Conservation (phyloP, 2,888 invertebrate species). For the Pecten maximus region DNA sequence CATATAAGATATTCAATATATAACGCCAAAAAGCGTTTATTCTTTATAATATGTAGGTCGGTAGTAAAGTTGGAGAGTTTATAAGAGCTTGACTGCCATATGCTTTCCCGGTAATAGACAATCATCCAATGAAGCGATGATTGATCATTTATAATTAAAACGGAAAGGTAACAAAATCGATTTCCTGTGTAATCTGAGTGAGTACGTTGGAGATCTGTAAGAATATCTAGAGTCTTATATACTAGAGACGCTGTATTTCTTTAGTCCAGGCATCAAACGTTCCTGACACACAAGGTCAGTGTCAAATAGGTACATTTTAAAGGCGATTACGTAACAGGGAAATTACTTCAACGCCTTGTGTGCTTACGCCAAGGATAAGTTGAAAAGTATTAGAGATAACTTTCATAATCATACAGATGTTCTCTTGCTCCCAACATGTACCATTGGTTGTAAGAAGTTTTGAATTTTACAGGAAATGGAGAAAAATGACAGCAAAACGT, state of each 20-base stretch:
- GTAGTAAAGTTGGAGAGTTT: neutral
- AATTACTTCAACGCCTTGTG: neutral
- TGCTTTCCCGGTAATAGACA: neutral
- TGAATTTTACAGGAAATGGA: too few relatives aligned
- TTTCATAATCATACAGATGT: too few relatives aligned
- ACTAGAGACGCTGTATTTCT: neutral
- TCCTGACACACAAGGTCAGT: neutral
- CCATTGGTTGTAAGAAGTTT: too few relatives aligned
- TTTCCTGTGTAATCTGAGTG: neutral
- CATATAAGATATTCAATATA: too few relatives aligned
- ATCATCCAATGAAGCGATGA: neutral
- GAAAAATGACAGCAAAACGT: too few relatives aligned
- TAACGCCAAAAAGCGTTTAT: too few relatives aligned
- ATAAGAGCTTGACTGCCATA: neutral
- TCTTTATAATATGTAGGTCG: neutral
- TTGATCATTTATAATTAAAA: conserved; percentile 8
- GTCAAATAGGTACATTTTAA: neutral
- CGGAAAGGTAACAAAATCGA: neutral
- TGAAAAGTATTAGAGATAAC: too few relatives aligned
- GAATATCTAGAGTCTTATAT: neutral
- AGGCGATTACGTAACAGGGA: neutral
- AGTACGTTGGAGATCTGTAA: neutral
- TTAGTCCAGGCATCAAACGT: neutral
- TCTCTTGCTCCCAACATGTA: too few relatives aligned
- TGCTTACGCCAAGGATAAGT: neutral